phyloP scores from a whole-genome alignment of 2,113 vertebrate genomes.

The Nycticorax nycticorax region DNA sequence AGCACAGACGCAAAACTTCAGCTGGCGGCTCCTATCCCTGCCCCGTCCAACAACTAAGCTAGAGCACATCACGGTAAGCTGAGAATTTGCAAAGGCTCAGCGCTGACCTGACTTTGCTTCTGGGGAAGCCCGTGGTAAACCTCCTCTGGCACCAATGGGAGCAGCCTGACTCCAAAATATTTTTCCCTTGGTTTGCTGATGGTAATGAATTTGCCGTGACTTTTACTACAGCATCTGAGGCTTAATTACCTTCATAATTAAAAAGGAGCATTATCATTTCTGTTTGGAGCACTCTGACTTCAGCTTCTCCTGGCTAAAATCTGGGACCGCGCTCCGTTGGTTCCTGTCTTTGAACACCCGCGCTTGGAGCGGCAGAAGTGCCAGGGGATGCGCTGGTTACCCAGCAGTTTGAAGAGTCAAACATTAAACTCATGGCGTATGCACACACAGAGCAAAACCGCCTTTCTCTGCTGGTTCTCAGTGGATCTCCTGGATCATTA shows the following conservation, averaged over 20 bases:
- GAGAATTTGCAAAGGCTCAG: background rate
- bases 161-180: background rate
- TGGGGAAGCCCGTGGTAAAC: background rate
- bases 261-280: background rate
- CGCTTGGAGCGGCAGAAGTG: background rate
- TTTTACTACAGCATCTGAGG: background rate
- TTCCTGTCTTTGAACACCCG: background rate
- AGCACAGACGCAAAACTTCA: background rate
- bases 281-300: background rate
- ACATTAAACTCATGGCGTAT: background rate
- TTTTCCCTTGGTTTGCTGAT: background rate
- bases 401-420: background rate
- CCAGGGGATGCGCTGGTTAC: background rate
- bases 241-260: background rate
- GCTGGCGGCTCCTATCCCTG: background rate
- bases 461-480: background rate
- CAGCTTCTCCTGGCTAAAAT: background rate
- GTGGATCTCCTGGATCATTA: background rate
- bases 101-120: background rate
- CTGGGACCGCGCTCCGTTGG: fast-evolving
- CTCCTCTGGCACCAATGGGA: background rate
- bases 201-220: background rate
- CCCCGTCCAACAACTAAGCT: background rate
- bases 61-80: fast-evolving
- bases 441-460: background rate